Percentiles rank a stretch among this genome's conserved stretches.
Conservation (phyloP, 2,797 vertebrate genomes). For the Cirrhinus mrigala region DNA sequence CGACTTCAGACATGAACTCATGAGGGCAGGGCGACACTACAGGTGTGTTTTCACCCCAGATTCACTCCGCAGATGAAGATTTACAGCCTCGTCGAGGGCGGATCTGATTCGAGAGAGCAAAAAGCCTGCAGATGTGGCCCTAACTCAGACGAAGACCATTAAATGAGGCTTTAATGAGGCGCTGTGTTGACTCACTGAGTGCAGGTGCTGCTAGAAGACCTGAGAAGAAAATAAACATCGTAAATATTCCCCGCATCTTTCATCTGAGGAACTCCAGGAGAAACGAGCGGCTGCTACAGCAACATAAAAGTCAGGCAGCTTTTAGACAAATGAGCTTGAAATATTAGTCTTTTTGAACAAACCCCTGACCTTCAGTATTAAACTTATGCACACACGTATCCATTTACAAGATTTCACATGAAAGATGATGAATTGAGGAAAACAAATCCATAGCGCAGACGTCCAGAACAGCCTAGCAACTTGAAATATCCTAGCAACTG, state of each 20-base stretch:
- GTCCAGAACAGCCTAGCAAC: neutral
- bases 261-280: neutral
- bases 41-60: slow-evolving; percentile 50
- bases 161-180: slow-evolving; percentile 36
- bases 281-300: neutral
- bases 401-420: neutral
- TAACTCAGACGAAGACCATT: slow-evolving; percentile 12
- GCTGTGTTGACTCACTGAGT: slow-evolving; percentile 37
- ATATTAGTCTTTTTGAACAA: neutral
- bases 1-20: slow-evolving; percentile 62
- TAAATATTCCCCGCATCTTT: neutral
- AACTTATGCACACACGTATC: neutral
- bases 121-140: slow-evolving; percentile 74
- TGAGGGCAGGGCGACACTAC: neutral
- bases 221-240: slow-evolving; percentile 52
- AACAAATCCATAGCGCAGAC: neutral
- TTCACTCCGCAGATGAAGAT: neutral
- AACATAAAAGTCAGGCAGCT: neutral
- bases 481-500: neutral
- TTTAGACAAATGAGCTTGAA: neutral
- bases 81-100: neutral
- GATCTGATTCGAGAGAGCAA: slow-evolving; percentile 63
- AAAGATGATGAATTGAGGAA: neutral
- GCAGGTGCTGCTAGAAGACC: slow-evolving; percentile 51
- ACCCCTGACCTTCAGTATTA: neutral